These are phyloP conservation scores for Calephelis perditalis DNA, from an alignment of 2,888 invertebrate genomes.

Conservation along the genomic window DNA sequence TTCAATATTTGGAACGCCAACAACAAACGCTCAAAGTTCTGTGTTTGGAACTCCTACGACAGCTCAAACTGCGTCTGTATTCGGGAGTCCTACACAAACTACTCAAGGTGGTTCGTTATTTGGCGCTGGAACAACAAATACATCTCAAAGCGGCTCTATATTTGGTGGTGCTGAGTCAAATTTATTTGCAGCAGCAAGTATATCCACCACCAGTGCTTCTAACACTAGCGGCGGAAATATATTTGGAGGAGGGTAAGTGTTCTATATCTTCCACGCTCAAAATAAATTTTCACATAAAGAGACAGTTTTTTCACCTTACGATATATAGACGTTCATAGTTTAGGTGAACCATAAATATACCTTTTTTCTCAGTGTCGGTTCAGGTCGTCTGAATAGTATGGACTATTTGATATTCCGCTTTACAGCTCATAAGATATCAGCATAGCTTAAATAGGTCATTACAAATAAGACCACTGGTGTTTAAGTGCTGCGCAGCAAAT, in stretches of 20 bases:
- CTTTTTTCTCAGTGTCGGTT: no score
- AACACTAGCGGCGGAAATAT: slow-evolving; percentile 49
- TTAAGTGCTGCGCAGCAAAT: no score
- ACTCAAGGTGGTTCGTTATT: slow-evolving; percentile 38
- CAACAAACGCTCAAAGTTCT: slow-evolving; percentile 29
- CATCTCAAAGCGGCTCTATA: slow-evolving; percentile 46
- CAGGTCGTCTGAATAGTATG: no score
- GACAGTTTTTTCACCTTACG: no score
- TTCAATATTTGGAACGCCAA: slow-evolving; percentile 38
- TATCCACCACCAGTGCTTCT: slow-evolving; percentile 59
- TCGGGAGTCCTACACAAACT: slow-evolving; percentile 35
- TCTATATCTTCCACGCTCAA: neutral
- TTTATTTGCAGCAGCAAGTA: slow-evolving; percentile 64
- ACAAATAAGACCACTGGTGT: no score
- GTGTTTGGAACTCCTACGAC: slow-evolving; percentile 22
- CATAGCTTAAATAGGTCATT: no score
- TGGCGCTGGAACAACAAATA: slow-evolving; percentile 33
- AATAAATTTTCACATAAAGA: no score
- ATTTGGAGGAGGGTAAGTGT: slow-evolving; percentile 55
- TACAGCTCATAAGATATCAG: no score
- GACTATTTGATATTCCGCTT: no score
- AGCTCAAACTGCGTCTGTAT: slow-evolving; percentile 36
- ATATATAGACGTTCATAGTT: no score
- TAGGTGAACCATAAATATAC: no score
- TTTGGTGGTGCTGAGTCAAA: slow-evolving; percentile 52